Evolutionary conservation across 2,797 vertebrate genomes (phyloP), one percentile per base, ranked within the genome.

Genomic region (Protosalanx chinensis): DNA sequence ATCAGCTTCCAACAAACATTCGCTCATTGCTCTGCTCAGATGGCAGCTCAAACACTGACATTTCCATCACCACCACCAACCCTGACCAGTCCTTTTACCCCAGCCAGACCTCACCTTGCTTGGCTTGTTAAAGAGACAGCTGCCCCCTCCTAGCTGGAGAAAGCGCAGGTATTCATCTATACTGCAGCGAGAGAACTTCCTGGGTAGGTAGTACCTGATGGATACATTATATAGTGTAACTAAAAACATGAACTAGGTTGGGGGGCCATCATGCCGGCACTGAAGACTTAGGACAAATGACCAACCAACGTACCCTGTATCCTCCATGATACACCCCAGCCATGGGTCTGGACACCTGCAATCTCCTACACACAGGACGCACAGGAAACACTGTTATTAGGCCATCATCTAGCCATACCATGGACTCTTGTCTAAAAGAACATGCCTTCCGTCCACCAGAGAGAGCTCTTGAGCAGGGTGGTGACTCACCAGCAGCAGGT

Each of bases 251-350:
- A 46, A 12, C 13, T 46, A 46, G 2, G 10, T 8, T 46, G 13
- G 1, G 7, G 2, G 7, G 7, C n/a, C n/a, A n/a, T n/a, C n/a
- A n/a, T n/a, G n/a, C n/a, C n/a, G 41, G n/a, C 8, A 33, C 7
- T 18, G 74, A 13, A 20, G 32, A 27, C 93, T 89, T 92, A 46
- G 41, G 10, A 46, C 41, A 46, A 46, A 46, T 46, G 41, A 46
- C 41, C 10, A 46, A 46, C 41, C 7, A 46, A 46, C 41, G 13
- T 46, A 98, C 96, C 96, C 96, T 0, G 95, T 97, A 87, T 98
- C 96, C 76, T 97, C 96, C 96, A 97, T 97, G 88, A 97, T 96
- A 77, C 96, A 98, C 67, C 96, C 96, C 80, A 96, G 90, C 96
- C 96, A 98, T 20, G 86, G 68, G 53, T 98, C 96, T 0, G 96